Evolutionary conservation across 2,888 invertebrate species (phyloP).

Genomic region (Thymelicus sylvestris): DNA sequence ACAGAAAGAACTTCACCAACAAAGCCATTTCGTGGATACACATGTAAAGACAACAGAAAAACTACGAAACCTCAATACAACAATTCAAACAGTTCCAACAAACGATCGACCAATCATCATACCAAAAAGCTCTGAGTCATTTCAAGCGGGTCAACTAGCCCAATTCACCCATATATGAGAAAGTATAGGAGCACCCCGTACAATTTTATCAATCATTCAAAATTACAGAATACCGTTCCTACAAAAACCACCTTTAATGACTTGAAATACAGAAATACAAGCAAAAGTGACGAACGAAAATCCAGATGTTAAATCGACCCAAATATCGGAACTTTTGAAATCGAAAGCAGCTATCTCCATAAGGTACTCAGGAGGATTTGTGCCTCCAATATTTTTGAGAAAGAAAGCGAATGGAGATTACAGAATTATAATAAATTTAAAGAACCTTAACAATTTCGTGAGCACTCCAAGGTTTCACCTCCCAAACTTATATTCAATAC

Average conservation of each 20-base stretch:
- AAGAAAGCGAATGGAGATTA: slow-evolving; percentile 20
- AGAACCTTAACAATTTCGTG: slow-evolving; percentile 32
- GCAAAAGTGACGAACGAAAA: slow-evolving; percentile 15
- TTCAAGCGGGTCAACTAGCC: background rate
- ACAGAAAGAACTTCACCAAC: too few relatives aligned
- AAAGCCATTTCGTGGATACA: slow-evolving; percentile 5
- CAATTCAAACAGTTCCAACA: slow-evolving; percentile 19
- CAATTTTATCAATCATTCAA: slow-evolving; percentile 32
- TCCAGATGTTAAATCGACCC: slow-evolving; percentile 16
- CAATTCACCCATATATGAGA: slow-evolving; percentile 16
- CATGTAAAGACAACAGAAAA: slow-evolving; percentile 14
- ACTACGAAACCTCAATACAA: slow-evolving; percentile 18
- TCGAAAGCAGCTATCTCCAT: background rate
- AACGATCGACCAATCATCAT: slow-evolving; percentile 20
- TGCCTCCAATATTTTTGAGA: slow-evolving; percentile 30
- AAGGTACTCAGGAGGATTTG: slow-evolving; percentile 10
- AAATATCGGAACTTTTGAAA: too few relatives aligned
- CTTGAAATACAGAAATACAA: too few relatives aligned
- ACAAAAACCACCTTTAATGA: slow-evolving; percentile 15
- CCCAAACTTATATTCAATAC: slow-evolving; percentile 18
- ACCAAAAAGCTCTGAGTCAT: too few relatives aligned
- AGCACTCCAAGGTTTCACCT: slow-evolving; percentile 27
- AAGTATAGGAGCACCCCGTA: slow-evolving; percentile 23
- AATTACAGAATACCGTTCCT: slow-evolving; percentile 35
- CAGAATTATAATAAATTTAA: slow-evolving; percentile 34